These are phyloP conservation scores for Neostethus bicornis DNA, from an alignment of 2,797 vertebrate species.

Conservation along the genomic window DNA sequence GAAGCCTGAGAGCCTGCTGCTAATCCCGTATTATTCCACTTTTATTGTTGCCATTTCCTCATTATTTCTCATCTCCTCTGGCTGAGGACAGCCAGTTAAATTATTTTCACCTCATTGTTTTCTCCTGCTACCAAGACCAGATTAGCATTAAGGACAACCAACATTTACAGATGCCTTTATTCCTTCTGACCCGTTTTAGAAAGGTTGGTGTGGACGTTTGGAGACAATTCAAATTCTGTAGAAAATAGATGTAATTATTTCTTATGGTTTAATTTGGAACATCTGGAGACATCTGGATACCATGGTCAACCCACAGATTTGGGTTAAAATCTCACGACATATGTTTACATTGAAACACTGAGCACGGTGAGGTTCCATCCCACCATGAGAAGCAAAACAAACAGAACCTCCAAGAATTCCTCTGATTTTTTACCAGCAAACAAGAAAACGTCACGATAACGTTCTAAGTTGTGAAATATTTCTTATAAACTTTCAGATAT, in stretches of 20 bases:
- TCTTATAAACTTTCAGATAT: no score
- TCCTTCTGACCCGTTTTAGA: constrained; percentile 48
- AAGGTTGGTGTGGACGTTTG: constrained; percentile 50
- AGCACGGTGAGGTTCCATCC: no score
- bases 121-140: constrained; percentile 65
- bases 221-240: constrained; percentile 24
- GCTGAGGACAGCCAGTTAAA: constrained; percentile 71
- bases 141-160: constrained; percentile 65
- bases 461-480: no score
- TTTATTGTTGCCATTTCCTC: constrained; percentile 84
- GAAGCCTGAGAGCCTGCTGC: constrained; percentile 75
- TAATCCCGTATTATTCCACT: constrained; percentile 84
- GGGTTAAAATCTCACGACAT: constrained; percentile 24
- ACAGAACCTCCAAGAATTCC: no score
- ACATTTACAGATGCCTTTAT: constrained; percentile 64
- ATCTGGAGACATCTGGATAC: constrained; percentile 25
- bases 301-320: constrained; percentile 23
- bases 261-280: constrained; percentile 44
- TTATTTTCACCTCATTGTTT: constrained; percentile 73
- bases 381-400: constrained; percentile 21
- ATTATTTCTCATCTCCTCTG: constrained; percentile 79
- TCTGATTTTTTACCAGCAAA: no score
- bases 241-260: constrained; percentile 56
- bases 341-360: no score
- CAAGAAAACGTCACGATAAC: no score